phyloP scores from a whole-genome alignment of 2,113 vertebrate species.

The Cebus imitator region DNA sequence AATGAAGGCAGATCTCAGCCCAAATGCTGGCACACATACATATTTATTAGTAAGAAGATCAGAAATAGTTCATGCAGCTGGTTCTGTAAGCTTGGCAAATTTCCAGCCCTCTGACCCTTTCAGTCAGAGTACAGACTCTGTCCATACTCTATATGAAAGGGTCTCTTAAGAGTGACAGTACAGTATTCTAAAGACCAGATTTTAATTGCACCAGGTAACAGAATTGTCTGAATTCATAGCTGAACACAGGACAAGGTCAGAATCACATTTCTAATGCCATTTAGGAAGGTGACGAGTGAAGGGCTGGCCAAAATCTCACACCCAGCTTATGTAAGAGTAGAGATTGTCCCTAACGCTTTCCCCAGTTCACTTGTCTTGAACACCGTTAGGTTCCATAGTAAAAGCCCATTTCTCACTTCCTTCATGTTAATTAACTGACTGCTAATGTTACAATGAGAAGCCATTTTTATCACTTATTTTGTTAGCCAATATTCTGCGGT shows the following conservation, averaged over 20 bases:
- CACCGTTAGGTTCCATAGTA: background rate
- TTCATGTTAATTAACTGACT: background rate
- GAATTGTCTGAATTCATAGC: background rate
- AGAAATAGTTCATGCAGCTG: background rate
- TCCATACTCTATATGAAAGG: background rate
- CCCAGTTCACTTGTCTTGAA: background rate
- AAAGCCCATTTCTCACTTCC: background rate
- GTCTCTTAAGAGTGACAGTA: conserved; percentile 4
- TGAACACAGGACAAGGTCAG: background rate
- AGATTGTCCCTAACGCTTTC: background rate
- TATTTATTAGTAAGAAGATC: background rate
- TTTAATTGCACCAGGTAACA: background rate
- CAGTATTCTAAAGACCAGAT: background rate
- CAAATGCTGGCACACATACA: background rate
- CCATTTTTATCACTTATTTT: background rate
- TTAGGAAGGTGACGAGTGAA: background rate
- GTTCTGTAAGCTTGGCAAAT: background rate
- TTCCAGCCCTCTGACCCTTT: background rate
- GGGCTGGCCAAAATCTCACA: background rate
- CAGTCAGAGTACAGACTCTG: background rate
- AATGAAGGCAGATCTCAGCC: background rate
- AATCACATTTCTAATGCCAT: background rate
- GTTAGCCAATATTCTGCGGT: conserved; percentile 13
- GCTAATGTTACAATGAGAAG: conserved; percentile 40
- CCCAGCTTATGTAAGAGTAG: background rate